These are phyloP conservation scores for Aethes cnicana DNA, from an alignment of 2,888 invertebrate species.

Conservation along the genomic window DNA sequence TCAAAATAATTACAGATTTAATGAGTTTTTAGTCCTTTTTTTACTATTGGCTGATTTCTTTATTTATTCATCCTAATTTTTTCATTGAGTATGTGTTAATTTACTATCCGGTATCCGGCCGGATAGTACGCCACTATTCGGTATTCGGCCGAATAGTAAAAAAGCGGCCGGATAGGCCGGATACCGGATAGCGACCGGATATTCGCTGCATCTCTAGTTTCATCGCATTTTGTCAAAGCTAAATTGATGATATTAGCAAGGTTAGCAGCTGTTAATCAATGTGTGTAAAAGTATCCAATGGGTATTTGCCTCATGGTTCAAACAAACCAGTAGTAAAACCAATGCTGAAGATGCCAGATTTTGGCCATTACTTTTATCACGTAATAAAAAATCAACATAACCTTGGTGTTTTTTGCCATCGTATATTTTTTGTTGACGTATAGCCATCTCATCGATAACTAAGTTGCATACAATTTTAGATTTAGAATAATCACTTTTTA, in stretches of 20 bases:
- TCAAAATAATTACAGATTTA: no score
- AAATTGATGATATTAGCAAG: conserved; percentile 35
- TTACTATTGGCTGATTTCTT: no score
- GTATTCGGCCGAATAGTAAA: no score
- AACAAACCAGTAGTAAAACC: conserved; percentile 31
- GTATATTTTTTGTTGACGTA: conserved; percentile 21
- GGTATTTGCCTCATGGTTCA: conserved; percentile 43
- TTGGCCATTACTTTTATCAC: neutral
- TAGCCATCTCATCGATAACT: conserved; percentile 44
- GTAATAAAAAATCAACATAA: conserved; percentile 1
- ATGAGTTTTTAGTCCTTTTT: no score
- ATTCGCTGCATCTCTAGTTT: no score
- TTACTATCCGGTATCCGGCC: no score
- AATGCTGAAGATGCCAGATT: conserved; percentile 29
- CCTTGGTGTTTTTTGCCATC: conserved; percentile 8
- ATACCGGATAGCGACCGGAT: no score
- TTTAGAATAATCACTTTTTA: conserved; percentile 14
- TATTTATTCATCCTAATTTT: no score
- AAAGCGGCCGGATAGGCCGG: no score
- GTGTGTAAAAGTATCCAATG: conserved; percentile 42
- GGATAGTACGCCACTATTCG: no score
- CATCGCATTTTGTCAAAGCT: conserved; percentile 31
- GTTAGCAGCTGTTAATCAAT: conserved; percentile 35
- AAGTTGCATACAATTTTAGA: conserved; percentile 15
- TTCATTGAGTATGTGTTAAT: no score